These are phyloP conservation scores for Tubulanus polymorphus DNA, from an alignment of 2,888 invertebrate species.

Conservation along the genomic window DNA sequence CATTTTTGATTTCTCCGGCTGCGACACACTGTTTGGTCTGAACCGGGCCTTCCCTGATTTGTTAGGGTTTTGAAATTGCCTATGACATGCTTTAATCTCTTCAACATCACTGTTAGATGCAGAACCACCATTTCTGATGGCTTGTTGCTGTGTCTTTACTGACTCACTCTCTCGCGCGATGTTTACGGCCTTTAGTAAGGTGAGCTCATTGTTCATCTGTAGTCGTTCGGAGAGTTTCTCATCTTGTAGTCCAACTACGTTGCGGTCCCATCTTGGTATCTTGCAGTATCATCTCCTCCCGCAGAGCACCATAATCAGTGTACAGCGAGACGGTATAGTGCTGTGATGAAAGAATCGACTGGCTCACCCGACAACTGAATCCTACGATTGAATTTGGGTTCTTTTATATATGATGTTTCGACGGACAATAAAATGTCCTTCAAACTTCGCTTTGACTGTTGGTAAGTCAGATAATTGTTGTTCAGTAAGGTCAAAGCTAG, in stretches of 20 bases:
- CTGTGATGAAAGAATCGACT: background rate
- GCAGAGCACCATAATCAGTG: background rate
- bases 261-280: no score
- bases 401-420: slow-evolving; percentile 1
- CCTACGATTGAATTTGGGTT: background rate
- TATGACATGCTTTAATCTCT: no score
- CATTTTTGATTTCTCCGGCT: no score
- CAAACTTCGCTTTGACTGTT: background rate
- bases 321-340: background rate
- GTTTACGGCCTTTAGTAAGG: background rate
- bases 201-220: background rate
- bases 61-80: no score
- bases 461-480: background rate
- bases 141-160: background rate
- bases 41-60: no score
- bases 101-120: no score
- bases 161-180: background rate
- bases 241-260: background rate
- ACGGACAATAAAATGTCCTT: background rate
- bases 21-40: no score
- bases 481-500: background rate
- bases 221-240: background rate
- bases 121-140: background rate
- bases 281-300: background rate
- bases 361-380: background rate